These are phyloP conservation scores for Trissolcus brochymenae DNA, from an alignment of 2,888 invertebrate genomes.

Conservation along the genomic window DNA sequence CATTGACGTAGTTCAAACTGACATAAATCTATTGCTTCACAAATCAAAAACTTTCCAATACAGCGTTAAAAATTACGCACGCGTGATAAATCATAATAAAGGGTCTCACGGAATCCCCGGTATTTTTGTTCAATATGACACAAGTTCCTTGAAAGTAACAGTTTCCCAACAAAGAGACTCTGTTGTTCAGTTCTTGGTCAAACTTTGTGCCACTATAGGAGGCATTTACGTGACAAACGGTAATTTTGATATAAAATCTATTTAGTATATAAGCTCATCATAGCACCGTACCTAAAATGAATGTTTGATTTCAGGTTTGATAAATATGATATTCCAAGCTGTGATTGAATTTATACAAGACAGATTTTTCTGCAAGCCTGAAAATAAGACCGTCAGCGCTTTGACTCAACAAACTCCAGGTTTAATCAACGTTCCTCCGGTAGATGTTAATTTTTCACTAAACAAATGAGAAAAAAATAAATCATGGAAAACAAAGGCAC, in stretches of 20 bases:
- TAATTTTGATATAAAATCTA: conserved; percentile 58
- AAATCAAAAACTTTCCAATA: conserved; percentile 92
- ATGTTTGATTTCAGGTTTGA: conserved; percentile 30
- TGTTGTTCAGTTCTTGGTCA: conserved; percentile 87
- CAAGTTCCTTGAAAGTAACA: conserved; percentile 91
- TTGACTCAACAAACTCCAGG: neutral
- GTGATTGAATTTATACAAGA: conserved; percentile 13
- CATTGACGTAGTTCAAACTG: conserved; percentile 96
- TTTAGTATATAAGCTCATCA: neutral
- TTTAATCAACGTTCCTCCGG: conserved; percentile 22
- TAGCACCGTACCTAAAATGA: neutral
- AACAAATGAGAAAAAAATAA: conserved; percentile 31
- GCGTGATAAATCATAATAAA: conserved; percentile 84
- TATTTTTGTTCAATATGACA: conserved; percentile 96
- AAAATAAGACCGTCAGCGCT: neutral
- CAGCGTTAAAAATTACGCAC: conserved; percentile 91
- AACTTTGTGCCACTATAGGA: conserved; percentile 93
- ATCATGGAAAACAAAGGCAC: neutral
- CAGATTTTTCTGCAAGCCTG: neutral
- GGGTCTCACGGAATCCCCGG: conserved; percentile 97
- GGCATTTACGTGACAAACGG: conserved; percentile 94
- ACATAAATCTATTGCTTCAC: conserved; percentile 87
- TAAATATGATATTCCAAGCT: conserved; percentile 21
- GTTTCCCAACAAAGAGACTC: conserved; percentile 88
- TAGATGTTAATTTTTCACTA: conserved; percentile 19